Conservation (phyloP, 2,113 vertebrate genomes). For the Sporophila hypoxantha region DNA sequence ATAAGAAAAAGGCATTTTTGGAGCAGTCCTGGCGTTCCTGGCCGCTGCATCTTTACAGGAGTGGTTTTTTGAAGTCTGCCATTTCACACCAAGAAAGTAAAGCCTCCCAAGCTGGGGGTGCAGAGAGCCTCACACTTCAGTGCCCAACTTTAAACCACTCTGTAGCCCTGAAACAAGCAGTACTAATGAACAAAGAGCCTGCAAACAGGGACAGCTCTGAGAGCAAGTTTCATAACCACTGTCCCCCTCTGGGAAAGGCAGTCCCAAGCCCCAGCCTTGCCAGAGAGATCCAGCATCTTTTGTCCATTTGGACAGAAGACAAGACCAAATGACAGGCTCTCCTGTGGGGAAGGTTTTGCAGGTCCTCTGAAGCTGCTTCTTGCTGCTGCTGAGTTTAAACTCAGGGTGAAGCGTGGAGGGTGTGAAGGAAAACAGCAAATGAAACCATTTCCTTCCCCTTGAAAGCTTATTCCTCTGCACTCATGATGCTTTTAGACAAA, state of each 20-base stretch:
- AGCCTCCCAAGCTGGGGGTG: not conserved
- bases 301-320: conserved; percentile 29
- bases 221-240: conserved; percentile 22
- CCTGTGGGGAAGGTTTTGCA: conserved; percentile 6
- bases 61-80: not conserved
- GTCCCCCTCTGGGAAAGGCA: not conserved
- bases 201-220: conserved; percentile 1
- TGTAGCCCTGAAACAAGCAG: not conserved
- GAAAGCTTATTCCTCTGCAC: not conserved
- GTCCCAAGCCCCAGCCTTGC: not conserved
- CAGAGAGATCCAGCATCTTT: conserved; percentile 29
- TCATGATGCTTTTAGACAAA: not conserved
- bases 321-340: not conserved
- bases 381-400: not conserved
- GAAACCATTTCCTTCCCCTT: not conserved
- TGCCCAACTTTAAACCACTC: not conserved
- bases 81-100: not conserved
- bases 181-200: conserved; percentile 7
- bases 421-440: not conserved
- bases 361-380: not conserved
- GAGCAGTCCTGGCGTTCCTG: not conserved
- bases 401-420: not conserved
- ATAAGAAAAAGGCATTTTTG: not conserved
- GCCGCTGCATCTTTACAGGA: not conserved
- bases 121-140: not conserved